Percentiles rank a stretch among this genome's conserved stretches.
These are phyloP conservation scores for Triops cancriformis DNA, from an alignment of 1,140 invertebrate species.

Conservation along the genomic window DNA sequence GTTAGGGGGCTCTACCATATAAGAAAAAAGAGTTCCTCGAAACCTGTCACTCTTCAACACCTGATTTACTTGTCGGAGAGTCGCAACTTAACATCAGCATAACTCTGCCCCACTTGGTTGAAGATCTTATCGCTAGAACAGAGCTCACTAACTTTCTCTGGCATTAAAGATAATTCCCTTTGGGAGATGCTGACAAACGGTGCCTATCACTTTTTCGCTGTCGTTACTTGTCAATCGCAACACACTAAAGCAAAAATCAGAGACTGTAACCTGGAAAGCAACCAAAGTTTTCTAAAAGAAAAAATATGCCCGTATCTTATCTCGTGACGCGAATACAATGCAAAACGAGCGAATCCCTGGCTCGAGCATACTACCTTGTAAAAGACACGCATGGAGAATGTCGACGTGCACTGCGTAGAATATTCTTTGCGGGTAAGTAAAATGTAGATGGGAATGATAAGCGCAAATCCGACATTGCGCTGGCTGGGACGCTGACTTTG, in stretches of 20 bases:
- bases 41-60: constrained; percentile 1
- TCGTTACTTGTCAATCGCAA: background rate
- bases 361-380: too few species aligned
- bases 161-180: background rate
- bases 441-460: too few species aligned
- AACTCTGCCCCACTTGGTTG: background rate
- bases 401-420: too few species aligned
- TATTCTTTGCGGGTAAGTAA: too few species aligned
- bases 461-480: too few species aligned
- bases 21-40: background rate
- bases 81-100: background rate
- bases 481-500: too few species aligned
- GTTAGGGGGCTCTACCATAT: background rate
- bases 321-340: too few species aligned
- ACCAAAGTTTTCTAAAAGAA: background rate
- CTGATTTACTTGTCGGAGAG: background rate
- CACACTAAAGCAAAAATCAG: background rate
- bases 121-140: background rate
- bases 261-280: background rate
- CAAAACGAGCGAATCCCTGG: too few species aligned
- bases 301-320: too few species aligned
- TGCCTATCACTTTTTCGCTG: background rate
- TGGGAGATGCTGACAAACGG: background rate
- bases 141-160: background rate
- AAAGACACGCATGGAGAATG: too few species aligned